These are phyloP conservation scores for Drosophila ironensis DNA, from an alignment of 1,140 invertebrate species.

Conservation along the genomic window DNA sequence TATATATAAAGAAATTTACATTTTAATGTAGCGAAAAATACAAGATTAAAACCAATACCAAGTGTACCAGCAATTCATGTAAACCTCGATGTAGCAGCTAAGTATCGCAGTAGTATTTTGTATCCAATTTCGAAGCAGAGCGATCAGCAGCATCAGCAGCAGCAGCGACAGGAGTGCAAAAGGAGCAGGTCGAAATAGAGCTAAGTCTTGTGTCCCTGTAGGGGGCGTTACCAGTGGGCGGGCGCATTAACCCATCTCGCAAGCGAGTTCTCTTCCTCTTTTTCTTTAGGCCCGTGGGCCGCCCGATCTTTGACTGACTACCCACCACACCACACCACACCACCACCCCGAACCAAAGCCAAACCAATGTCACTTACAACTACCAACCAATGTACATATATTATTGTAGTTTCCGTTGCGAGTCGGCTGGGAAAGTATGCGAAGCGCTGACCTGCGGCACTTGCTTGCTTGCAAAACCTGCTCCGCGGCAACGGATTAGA, in stretches of 20 bases:
- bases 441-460: constrained; percentile 47
- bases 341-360: background rate
- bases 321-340: background rate
- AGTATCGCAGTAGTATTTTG: constrained; percentile 35
- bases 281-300: too few species aligned
- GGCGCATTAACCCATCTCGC: constrained; percentile 8
- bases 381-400: constrained; percentile 53
- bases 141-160: constrained; percentile 21
- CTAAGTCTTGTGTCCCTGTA: constrained; percentile 9
- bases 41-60: constrained; percentile 44
- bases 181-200: constrained; percentile 30
- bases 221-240: constrained; percentile 27
- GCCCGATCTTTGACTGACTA: constrained; percentile 37
- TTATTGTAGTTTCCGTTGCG: constrained; percentile 76
- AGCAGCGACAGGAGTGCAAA: background rate
- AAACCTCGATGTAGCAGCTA: constrained; percentile 7
- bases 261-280: constrained; percentile 5
- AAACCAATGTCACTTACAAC: constrained; percentile 45
- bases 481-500: constrained; percentile 4
- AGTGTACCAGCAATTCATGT: constrained; percentile 53
- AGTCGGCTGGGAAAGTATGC: constrained; percentile 73
- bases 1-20: constrained; percentile 72
- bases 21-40: constrained; percentile 71
- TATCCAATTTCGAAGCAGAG: constrained; percentile 22
- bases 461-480: constrained; percentile 15